These are phyloP conservation scores for Apamea crenata DNA, from an alignment of 2,888 invertebrate species.

Conservation along the genomic window DNA sequence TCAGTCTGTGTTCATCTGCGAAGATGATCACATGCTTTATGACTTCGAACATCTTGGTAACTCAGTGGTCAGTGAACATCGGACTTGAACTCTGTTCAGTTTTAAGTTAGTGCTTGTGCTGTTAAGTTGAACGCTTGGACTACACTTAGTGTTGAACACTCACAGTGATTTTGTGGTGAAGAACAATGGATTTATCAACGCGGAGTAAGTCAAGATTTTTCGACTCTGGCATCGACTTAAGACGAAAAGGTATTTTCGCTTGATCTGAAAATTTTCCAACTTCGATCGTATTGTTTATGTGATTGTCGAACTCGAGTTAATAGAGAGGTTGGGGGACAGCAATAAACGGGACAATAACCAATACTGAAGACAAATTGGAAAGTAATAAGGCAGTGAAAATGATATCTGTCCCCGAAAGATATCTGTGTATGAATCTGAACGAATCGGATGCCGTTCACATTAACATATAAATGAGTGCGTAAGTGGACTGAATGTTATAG, in stretches of 20 bases:
- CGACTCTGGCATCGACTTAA: conserved; percentile 89
- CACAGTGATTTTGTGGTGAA: conserved; percentile 70
- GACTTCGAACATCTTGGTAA: conserved; percentile 74
- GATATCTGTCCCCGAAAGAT: conserved; percentile 87
- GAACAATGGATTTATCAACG: conserved; percentile 87
- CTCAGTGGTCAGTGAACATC: conserved; percentile 83
- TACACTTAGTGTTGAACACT: conserved; percentile 62
- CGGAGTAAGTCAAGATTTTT: conserved; percentile 91
- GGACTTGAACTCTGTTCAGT: conserved; percentile 70
- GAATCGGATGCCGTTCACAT: conserved; percentile 84
- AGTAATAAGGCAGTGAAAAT: conserved; percentile 90
- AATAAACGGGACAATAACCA: conserved; percentile 88
- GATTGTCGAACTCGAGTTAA: conserved; percentile 73
- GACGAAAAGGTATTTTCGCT: conserved; percentile 87
- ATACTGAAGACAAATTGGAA: conserved; percentile 89
- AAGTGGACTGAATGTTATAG: conserved; percentile 86
- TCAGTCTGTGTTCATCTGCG: conserved; percentile 90
- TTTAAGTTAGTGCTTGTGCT: conserved; percentile 68
- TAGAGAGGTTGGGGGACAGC: conserved; percentile 73
- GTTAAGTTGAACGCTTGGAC: conserved; percentile 64
- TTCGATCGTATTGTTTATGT: conserved; percentile 55
- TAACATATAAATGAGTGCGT: conserved; percentile 90
- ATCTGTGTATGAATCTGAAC: conserved; percentile 87
- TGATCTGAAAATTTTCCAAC: conserved; percentile 63
- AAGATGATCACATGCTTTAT: conserved; percentile 90